Base-by-base conservation (phyloP, 2,888 invertebrate species). In the Brachycybe producta region DNA sequence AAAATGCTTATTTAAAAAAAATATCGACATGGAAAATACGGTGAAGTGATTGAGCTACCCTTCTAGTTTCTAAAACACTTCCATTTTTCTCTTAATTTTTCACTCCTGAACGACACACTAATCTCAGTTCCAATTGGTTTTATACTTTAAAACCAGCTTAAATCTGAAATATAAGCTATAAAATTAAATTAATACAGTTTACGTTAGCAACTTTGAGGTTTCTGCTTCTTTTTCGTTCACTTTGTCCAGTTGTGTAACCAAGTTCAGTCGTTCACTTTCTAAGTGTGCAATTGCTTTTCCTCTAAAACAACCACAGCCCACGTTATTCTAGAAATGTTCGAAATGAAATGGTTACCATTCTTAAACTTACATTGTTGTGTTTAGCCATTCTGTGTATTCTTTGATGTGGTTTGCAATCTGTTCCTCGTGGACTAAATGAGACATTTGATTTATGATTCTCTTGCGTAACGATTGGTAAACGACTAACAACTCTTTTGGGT, bases 281-380 rank as follows among this genome's bases (percentile, higher is more conserved):
- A 24, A 27, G 24, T 19, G 15, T 23, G 27, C 21, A 1, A 40
- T 40, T 40, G 26, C 24, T 5, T 40, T 5, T 24, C 2, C n/a
- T 27, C 27, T 40, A 40, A 15, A 7, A 1, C 24, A 24, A 24
- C 24, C 27, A 27, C 7, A n/a, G 35, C 21, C 27, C 1, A 24
- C 27, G 24, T 24, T 23, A 17, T 11, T 40, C 11, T 1, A 13
- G 7, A 17, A 38, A 15, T 23, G 23, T 8, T 11, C 2, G 8
- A n/a, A n/a, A 19, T 36, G 4, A 11, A 36, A 39, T 2, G n/a
- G 17, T 36, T 36, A 4, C 15, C 1, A 21, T 7, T 40, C 7
- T n/a, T 24, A 24, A 21, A 13, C n/a, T 40, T 40, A 40, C 40
- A 40, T 40, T 4, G 40, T 40, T 23, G 24, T 40, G n/a, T 17